Conservation (phyloP, 2,113 vertebrate species). For the Crotalus viridis region DNA sequence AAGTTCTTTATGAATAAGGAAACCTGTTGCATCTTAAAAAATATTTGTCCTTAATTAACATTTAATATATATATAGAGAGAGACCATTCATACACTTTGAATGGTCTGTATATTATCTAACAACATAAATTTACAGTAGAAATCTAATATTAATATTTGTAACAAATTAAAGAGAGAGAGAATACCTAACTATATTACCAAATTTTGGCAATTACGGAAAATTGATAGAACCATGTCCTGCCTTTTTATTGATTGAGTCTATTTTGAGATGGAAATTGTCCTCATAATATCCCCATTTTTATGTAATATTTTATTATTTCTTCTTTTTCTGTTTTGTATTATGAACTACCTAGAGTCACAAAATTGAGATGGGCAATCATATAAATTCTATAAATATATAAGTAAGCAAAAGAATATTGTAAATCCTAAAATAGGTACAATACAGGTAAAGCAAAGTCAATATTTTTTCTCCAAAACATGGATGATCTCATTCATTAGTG, state of each 20-base stretch:
- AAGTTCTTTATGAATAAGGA: not conserved
- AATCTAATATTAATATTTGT: not conserved
- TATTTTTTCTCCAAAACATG: not conserved
- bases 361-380: not conserved
- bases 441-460: not conserved
- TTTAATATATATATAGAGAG: constrained; percentile 13
- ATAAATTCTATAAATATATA: too few species aligned
- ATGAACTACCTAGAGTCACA: not conserved
- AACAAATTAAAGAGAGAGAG: not conserved
- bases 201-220: not conserved
- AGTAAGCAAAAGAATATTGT: not conserved
- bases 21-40: not conserved
- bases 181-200: not conserved
- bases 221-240: not conserved
- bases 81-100: not conserved
- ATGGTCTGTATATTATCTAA: not conserved
- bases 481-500: not conserved
- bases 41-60: not conserved
- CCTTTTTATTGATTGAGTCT: not conserved
- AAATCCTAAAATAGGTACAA: not conserved
- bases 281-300: not conserved
- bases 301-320: not conserved
- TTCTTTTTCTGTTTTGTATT: not conserved
- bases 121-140: not conserved
- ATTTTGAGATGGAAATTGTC: not conserved